phyloP scores from a whole-genome alignment of 1,140 invertebrate genomes.

The Penaeus chinensis region DNA sequence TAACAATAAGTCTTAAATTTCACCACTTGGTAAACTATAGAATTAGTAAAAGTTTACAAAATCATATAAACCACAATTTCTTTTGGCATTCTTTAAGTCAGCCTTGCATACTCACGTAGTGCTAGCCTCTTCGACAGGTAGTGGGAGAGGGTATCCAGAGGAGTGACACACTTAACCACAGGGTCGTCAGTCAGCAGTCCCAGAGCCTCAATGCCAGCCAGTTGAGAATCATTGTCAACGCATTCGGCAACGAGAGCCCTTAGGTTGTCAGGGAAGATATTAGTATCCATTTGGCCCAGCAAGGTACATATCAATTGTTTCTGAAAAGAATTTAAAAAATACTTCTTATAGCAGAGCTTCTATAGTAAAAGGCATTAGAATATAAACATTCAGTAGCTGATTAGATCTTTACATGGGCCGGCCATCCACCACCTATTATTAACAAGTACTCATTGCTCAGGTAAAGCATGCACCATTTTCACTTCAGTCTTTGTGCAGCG shows the following conservation, averaged over 20 bases:
- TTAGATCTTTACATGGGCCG: too few relatives aligned
- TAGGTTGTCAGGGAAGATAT: constrained; percentile 94
- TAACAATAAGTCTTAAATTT: too few relatives aligned
- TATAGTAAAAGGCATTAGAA: too few relatives aligned
- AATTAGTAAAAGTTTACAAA: too few relatives aligned
- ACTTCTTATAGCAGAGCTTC: neutral
- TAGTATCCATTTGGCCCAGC: constrained; percentile 83
- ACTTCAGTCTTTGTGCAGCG: too few relatives aligned
- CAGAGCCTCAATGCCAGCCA: constrained; percentile 83
- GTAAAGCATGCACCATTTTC: too few relatives aligned
- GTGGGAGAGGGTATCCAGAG: constrained; percentile 89
- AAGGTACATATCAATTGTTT: constrained; percentile 87
- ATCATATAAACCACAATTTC: neutral
- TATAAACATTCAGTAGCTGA: too few relatives aligned
- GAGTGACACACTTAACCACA: constrained; percentile 85
- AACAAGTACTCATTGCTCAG: too few relatives aligned
- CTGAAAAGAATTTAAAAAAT: constrained; percentile 63
- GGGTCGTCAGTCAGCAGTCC: constrained; percentile 86
- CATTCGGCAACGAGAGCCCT: constrained; percentile 82
- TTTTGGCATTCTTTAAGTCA: neutral
- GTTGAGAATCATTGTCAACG: constrained; percentile 77
- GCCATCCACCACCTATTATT: too few relatives aligned
- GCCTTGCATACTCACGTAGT: constrained; percentile 75
- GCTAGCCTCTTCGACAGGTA: constrained; percentile 78
- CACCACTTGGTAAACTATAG: too few relatives aligned